phyloP scores from a whole-genome alignment of 2,797 vertebrate genomes.

The Sebastolobus alascanus region DNA sequence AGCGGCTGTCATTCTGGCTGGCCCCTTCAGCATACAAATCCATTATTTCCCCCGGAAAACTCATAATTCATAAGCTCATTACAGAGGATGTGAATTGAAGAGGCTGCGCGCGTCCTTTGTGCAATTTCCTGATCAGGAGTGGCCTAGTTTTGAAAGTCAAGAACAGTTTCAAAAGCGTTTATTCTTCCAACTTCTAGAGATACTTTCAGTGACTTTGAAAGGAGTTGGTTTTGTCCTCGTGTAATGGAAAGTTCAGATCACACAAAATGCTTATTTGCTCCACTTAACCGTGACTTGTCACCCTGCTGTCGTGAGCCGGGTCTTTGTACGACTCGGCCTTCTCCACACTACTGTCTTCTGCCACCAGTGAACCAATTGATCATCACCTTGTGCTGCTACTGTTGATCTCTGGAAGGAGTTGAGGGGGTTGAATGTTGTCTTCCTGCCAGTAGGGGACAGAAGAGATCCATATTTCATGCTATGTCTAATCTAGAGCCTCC shows the following conservation, averaged over 20 bases:
- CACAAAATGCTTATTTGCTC: conserved; percentile 24
- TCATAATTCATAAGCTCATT: conserved; percentile 86
- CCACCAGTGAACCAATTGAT: conserved; percentile 19
- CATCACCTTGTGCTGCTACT: conserved; percentile 26
- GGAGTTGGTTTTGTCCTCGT: conserved; percentile 38
- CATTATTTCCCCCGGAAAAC: conserved; percentile 79
- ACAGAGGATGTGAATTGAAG: conserved; percentile 78
- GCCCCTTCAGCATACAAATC: conserved; percentile 78
- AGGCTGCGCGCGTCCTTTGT: conserved; percentile 70
- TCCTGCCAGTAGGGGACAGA: conserved; percentile 77
- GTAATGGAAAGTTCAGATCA: conserved; percentile 32
- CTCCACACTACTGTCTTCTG: conserved; percentile 22
- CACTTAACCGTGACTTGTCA: conserved; percentile 25
- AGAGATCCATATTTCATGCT: conserved; percentile 53
- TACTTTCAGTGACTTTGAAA: conserved; percentile 67
- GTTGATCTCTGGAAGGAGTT: background rate
- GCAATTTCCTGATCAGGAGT: conserved; percentile 79
- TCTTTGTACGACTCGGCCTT: conserved; percentile 8
- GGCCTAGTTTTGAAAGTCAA: conserved; percentile 79
- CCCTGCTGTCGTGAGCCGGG: conserved; percentile 11
- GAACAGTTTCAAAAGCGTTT: conserved; percentile 63
- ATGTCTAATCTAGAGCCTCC: conserved; percentile 22
- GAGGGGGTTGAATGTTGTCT: background rate
- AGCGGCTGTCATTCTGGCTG: conserved; percentile 72
- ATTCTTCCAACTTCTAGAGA: conserved; percentile 52